Percentiles rank a stretch among this genome's conserved stretches.
phyloP scores from a whole-genome alignment of 2,113 vertebrate genomes.

The Serranochromis macrocephalus region DNA sequence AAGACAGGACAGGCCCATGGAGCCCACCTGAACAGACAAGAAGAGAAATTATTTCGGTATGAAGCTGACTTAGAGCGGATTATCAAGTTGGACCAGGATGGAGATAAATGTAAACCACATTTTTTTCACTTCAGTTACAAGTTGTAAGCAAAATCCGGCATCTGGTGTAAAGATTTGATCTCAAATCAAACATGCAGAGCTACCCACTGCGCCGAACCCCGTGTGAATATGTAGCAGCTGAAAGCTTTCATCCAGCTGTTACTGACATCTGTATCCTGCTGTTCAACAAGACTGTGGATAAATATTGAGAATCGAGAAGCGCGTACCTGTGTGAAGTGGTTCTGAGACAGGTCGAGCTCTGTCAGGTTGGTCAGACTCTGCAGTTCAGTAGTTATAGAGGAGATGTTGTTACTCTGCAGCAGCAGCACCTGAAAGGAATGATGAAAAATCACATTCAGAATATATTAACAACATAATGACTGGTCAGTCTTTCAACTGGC shows the following conservation, averaged over 20 bases:
- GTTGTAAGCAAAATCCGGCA: accelerated
- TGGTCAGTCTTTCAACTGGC: background rate
- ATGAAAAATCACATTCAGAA: background rate
- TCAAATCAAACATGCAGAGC: background rate
- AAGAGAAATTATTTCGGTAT: accelerated
- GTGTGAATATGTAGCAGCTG: background rate
- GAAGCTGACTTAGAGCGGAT: background rate
- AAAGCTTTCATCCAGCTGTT: background rate
- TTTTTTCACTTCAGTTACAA: background rate
- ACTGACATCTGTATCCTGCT: background rate
- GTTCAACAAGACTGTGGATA: background rate
- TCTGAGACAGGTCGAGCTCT: conserved; percentile 79
- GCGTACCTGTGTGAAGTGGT: conserved; percentile 71
- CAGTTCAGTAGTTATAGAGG: conserved; percentile 64
- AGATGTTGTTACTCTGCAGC: conserved; percentile 80
- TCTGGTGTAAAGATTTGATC: background rate
- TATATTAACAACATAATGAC: background rate
- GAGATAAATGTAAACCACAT: background rate
- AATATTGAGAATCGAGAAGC: accelerated
- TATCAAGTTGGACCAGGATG: background rate
- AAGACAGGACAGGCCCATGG: conserved; percentile 66
- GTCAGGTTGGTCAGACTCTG: conserved; percentile 74
- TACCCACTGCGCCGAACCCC: background rate
- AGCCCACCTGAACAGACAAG: conserved; percentile 21
- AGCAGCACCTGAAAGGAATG: conserved; percentile 67